phyloP scores from a whole-genome alignment of 2,113 vertebrate species.

The Cercopithecus mona region DNA sequence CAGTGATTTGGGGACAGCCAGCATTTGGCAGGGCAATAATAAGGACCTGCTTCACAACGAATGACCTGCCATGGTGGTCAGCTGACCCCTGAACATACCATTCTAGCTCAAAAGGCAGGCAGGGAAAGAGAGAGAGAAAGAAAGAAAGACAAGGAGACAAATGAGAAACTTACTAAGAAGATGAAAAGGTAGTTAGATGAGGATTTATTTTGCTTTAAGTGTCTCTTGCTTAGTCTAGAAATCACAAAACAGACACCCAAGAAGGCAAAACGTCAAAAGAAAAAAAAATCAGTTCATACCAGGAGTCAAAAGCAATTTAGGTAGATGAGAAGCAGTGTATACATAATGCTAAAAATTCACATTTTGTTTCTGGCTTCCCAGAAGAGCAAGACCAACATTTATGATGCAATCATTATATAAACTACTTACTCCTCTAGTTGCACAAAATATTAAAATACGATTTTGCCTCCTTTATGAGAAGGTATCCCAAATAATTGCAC shows the following conservation, averaged over 20 bases:
- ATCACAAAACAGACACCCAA: neutral
- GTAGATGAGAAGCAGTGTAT: neutral
- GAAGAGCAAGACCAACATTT: slow-evolving; percentile 8
- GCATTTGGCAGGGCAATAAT: neutral
- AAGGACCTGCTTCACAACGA: neutral
- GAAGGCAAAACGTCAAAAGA: neutral
- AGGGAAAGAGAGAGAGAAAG: neutral
- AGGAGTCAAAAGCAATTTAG: neutral
- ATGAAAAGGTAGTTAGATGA: neutral
- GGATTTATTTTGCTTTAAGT: slow-evolving; percentile 16
- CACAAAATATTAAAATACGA: slow-evolving; percentile 12
- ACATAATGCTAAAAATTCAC: neutral
- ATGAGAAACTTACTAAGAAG: neutral
- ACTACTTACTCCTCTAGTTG: neutral
- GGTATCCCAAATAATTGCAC: neutral
- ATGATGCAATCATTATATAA: neutral
- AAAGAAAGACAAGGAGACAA: neutral
- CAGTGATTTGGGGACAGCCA: neutral
- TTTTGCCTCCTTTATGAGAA: neutral
- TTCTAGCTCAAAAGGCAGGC: neutral
- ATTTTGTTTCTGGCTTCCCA: neutral
- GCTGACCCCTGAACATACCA: neutral
- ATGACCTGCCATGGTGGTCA: neutral
- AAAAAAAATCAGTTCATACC: neutral
- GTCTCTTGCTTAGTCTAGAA: neutral